Base-by-base conservation (phyloP, 2,797 vertebrate genomes). In the Microctenopoma stevenorrisi region DNA sequence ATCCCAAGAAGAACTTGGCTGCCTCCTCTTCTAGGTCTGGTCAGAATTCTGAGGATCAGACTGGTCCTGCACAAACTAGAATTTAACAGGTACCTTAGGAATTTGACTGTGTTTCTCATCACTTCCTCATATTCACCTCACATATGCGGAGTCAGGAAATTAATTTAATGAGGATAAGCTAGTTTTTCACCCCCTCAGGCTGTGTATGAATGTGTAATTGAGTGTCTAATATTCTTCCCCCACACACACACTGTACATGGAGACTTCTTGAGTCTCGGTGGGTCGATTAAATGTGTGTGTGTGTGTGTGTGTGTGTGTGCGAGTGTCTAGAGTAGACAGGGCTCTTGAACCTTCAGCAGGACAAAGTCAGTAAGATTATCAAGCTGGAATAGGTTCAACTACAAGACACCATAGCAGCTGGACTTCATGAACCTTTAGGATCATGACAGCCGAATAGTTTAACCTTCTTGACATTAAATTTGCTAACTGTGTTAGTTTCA, bases 41-140 rank as follows among this genome's bases (percentile, higher is more conserved):
- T 60, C 54, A 56, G 48, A 77, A 78, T 66, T 65, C 60, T 37
- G 52, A 30, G 53, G 74, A 72, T 82, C 65, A 48, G 63, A 64
- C 70, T 58, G 49, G 55, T 74, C 61, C 62, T 72, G 67, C 72
- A 60, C 28, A n/a, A 60, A 79, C 72, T 49, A 43, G 68, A 76
- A 74, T 82, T 82, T 83, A 79, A 78, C 88, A 90, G 84, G 87
- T 89, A 85, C 76, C 90, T 78, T 76, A 78, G 63, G 82, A 89
- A 83, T 83, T 73, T 30, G 48, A 55, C 65, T 38, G 18, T 37
- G 54, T 81, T 85, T 76, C 61, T 72, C 62, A 28, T 46, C 65
- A 51, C 72, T 83, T 88, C 73, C 85, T 79, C 35, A 33, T 62
- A 61, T 72, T 82, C 72, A 63, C 63, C 74, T 78, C 73, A 64